Evolutionary conservation across 1,140 invertebrate genomes (phyloP).

Genomic region (Pissodes strobi): DNA sequence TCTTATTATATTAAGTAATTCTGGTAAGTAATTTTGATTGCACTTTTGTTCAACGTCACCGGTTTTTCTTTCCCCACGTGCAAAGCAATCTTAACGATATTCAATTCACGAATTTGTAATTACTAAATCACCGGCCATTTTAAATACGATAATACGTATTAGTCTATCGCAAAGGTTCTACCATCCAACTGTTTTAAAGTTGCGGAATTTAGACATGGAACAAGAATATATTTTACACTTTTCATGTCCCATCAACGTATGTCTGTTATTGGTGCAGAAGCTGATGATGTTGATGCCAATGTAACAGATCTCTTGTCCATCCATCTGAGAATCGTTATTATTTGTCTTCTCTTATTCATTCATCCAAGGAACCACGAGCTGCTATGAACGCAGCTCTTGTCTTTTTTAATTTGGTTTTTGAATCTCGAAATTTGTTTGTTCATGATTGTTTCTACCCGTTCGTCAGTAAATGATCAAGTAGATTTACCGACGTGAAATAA

Average conservation of each 20-base stretch:
- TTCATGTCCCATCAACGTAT: background rate
- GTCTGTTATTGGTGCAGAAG: background rate
- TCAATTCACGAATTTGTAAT: no score
- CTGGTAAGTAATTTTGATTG: no score
- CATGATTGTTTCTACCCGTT: background rate
- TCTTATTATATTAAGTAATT: no score
- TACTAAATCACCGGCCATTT: background rate
- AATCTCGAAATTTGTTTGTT: background rate
- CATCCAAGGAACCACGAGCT: background rate
- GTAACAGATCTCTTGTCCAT: background rate
- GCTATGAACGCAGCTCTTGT: background rate
- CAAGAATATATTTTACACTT: background rate
- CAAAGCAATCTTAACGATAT: no score
- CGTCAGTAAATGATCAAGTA: no score
- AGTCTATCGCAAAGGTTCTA: background rate
- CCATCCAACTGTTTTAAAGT: background rate
- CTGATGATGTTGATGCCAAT: background rate
- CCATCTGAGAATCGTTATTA: background rate
- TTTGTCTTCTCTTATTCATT: background rate
- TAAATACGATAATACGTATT: background rate
- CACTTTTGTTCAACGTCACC: no score
- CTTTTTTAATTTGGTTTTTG: background rate
- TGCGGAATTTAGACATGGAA: background rate
- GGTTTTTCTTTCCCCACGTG: no score
- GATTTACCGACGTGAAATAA: no score